Evolutionary conservation across 2,113 vertebrate species (phyloP), one percentile per base, ranked within the genome.

Genomic region (Enhydra lutris): DNA sequence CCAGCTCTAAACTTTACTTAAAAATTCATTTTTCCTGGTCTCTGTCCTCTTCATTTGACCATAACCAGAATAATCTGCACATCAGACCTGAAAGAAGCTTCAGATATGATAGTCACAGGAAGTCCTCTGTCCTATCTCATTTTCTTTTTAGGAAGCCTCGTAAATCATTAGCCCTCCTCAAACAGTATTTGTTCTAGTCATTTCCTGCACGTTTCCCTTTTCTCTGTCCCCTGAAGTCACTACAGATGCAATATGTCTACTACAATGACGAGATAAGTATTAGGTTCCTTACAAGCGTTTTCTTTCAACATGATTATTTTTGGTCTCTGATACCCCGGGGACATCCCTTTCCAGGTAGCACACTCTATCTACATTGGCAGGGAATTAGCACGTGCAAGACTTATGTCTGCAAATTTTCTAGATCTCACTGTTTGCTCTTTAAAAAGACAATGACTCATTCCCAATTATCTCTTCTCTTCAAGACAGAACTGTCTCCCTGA

Each of bases 361-460:
- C 23, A 15, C 2, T 73, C 73, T 39, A 21, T 57, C 86, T 29
- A 59, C 9, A 52, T 2, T 15, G 55, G 31, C 23, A 96, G 65
- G 61, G 81, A 95, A 86, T 80, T 73, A 85, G 63, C 61, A 57
- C 0, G 1, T 31, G 55, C 7, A 39, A 88, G 39, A 50, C 2
- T 9, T 8, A 0, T 21, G 24, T 67, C 73, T 89, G 39, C 29
- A 78, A 52, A 59, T 79, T 97, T 89, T 83, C 71, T 24, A 82
- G n/a, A 86, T 67, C 47, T 95, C n/a, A 8, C 39, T 59, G 17
- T 67, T 93, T 96, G 65, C 8, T 91, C 74, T 52, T 55, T 82
- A 84, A 88, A 92, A 94, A 84, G 88, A 55, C 45, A 97, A 36
- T 91, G 63, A 92, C 45, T 98, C 34, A 71, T 50, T 78, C 31